These are phyloP conservation scores for Plectropomus leopardus DNA, from an alignment of 2,113 vertebrate species.

Conservation along the genomic window DNA sequence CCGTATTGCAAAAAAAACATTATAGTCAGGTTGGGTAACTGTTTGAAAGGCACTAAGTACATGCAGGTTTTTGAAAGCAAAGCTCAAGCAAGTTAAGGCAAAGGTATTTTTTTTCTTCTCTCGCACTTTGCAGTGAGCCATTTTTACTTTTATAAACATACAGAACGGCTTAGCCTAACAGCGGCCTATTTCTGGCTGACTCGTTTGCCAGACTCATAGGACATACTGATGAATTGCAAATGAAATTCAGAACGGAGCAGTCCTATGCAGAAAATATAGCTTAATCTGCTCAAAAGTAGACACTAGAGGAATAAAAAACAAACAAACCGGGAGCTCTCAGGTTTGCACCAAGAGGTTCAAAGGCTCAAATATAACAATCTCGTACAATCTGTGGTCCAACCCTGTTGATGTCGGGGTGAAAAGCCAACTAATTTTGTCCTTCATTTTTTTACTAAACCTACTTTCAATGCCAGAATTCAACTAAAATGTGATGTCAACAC, in stretches of 20 bases:
- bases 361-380: background rate
- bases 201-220: background rate
- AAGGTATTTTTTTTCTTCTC: background rate
- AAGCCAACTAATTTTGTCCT: background rate
- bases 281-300: background rate
- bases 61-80: conserved; percentile 30
- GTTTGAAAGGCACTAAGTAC: conserved; percentile 12
- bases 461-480: no score
- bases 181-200: background rate
- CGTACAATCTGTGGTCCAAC: background rate
- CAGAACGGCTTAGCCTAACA: background rate
- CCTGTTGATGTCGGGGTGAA: background rate
- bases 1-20: background rate
- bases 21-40: background rate
- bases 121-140: background rate
- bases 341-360: background rate
- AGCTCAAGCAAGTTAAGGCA: background rate
- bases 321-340: background rate
- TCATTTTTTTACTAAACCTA: background rate
- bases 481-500: no score
- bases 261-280: background rate
- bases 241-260: background rate
- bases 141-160: background rate
- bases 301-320: background rate
- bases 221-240: background rate